A percentile compares a stretch with the other conserved stretches of the same genome.
Conservation (phyloP, 2,888 invertebrate genomes). For the Tetheella fluctuosa region DNA sequence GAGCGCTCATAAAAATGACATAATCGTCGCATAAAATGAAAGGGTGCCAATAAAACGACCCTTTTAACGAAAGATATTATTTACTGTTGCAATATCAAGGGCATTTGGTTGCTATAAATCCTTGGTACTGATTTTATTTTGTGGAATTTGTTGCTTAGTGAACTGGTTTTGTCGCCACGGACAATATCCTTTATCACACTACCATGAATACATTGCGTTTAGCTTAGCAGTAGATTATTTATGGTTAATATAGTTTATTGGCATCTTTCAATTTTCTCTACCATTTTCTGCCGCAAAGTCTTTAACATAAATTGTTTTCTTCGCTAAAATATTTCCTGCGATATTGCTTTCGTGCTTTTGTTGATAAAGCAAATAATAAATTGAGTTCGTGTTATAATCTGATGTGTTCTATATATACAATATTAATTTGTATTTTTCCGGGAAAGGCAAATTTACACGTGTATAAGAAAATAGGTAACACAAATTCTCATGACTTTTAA, state of each 20-base stretch:
- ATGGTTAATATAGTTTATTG: constrained; percentile 28
- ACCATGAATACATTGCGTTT: constrained; percentile 25
- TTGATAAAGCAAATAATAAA: constrained; percentile 8
- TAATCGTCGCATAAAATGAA: constrained; percentile 77
- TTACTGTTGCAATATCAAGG: constrained; percentile 73
- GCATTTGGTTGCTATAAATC: constrained; percentile 57
- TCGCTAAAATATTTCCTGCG: constrained; percentile 2
- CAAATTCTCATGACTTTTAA: neutral
- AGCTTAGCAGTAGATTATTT: constrained; percentile 26
- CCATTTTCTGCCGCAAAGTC: constrained; percentile 13
- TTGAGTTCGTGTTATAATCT: neutral
- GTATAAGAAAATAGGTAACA: neutral
- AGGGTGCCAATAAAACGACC: constrained; percentile 76
- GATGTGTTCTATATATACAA: no score
- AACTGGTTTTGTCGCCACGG: constrained; percentile 11
- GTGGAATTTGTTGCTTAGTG: constrained; percentile 30
- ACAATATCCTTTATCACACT: constrained; percentile 27
- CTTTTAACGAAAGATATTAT: constrained; percentile 77
- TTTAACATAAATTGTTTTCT: constrained; percentile 11
- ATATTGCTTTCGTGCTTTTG: constrained; percentile 1
- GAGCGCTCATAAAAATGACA: constrained; percentile 74
- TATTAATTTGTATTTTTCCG: neutral
- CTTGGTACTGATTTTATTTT: constrained; percentile 57
- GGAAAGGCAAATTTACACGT: neutral
- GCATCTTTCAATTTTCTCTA: constrained; percentile 27